These are phyloP conservation scores for Tetragonisca angustula DNA, from an alignment of 2,888 invertebrate species.

Conservation along the genomic window DNA sequence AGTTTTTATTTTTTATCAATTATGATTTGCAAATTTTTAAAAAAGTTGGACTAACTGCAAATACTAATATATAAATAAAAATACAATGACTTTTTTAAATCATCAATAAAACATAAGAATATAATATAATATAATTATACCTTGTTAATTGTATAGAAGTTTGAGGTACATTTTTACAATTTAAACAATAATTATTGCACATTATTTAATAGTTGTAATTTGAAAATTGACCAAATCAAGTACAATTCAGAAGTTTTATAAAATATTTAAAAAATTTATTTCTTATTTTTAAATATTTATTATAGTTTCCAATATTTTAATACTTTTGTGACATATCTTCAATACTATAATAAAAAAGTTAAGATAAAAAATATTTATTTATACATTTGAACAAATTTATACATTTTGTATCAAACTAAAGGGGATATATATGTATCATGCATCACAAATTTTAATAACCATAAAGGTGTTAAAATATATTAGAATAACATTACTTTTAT, in stretches of 20 bases:
- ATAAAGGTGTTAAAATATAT: background rate
- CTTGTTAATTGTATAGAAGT: constrained; percentile 49
- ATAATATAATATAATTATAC: constrained; percentile 44
- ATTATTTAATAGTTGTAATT: constrained; percentile 30
- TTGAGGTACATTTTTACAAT: constrained; percentile 29
- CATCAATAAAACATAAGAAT: constrained; percentile 11
- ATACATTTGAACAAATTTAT: constrained; percentile 2
- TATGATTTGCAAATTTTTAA: background rate
- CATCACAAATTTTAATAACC: background rate
- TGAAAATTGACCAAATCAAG: background rate
- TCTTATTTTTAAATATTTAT: constrained; percentile 34
- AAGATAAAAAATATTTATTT: constrained; percentile 4
- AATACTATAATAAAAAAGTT: constrained; percentile 29
- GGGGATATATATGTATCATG: background rate
- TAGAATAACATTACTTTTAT: background rate
- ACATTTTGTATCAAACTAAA: background rate
- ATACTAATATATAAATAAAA: constrained; percentile 18
- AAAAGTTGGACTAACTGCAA: constrained; percentile 1
- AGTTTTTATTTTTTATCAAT: background rate
- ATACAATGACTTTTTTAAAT: constrained; percentile 4
- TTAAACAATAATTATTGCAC: constrained; percentile 24
- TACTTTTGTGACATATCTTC: constrained; percentile 15
- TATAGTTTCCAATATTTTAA: constrained; percentile 17
- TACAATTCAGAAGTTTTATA: constrained; percentile 1
- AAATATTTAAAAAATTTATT: constrained; percentile 45